phyloP scores from a whole-genome alignment of 2,113 vertebrate genomes.

The Candoia aspera region DNA sequence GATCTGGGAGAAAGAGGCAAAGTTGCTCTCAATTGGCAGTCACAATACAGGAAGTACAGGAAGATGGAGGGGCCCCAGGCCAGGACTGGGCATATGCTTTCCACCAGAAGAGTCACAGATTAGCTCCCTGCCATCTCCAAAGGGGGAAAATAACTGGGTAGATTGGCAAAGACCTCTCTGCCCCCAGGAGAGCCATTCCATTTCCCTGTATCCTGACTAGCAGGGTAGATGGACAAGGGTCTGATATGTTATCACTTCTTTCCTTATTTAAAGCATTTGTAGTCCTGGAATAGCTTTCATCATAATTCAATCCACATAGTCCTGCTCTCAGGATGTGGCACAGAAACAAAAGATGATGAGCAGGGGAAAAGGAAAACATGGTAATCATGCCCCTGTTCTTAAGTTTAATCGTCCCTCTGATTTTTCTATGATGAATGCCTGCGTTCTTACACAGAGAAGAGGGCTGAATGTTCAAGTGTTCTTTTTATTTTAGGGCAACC shows the following conservation, averaged over 20 bases:
- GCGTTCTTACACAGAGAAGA: neutral
- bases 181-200: too few species aligned
- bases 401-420: neutral
- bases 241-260: too few species aligned
- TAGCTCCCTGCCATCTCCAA: neutral
- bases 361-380: neutral
- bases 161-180: neutral
- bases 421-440: neutral
- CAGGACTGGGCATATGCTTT: neutral
- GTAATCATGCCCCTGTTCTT: neutral
- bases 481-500: neutral
- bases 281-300: neutral
- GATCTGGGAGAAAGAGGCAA: neutral
- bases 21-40: neutral
- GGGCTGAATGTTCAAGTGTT: neutral
- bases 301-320: neutral
- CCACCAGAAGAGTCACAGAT: neutral
- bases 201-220: too few species aligned
- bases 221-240: too few species aligned
- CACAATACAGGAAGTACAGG: neutral
- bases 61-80: neutral
- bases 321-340: neutral
- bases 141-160: too few species aligned
- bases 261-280: too few species aligned
- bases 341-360: neutral